These are phyloP conservation scores for Crocidura indochinensis DNA, from an alignment of 2,797 vertebrate species.

Conservation along the genomic window DNA sequence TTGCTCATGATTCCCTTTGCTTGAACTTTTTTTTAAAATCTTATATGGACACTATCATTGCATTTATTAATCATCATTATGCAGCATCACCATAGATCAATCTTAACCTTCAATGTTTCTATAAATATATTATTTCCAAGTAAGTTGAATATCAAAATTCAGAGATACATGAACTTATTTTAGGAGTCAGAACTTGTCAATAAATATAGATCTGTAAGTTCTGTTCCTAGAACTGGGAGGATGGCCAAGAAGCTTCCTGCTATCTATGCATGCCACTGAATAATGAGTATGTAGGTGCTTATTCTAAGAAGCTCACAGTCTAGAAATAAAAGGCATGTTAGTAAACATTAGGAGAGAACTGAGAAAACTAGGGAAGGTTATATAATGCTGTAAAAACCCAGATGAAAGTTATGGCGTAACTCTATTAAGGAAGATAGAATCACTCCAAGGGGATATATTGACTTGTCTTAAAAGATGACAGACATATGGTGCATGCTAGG, in stretches of 20 bases:
- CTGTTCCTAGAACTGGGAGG: neutral
- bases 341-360: neutral
- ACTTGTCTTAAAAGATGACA: neutral
- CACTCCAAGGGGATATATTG: too few relatives aligned
- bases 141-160: neutral
- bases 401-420: neutral
- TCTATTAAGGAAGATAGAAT: neutral
- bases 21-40: neutral
- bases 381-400: neutral
- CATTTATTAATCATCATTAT: neutral
- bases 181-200: neutral
- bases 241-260: neutral
- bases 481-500: neutral
- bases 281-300: neutral
- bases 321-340: too few relatives aligned
- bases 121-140: neutral
- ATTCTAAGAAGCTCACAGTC: neutral
- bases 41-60: neutral
- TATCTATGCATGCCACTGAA: neutral
- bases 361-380: neutral
- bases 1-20: neutral
- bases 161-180: neutral
- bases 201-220: neutral
- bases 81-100: neutral
- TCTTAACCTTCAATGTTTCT: neutral